A percentile compares a stretch with the other conserved stretches of the same genome.
phyloP scores from a whole-genome alignment of 2,888 invertebrate species.

The Idaea dimidiata region DNA sequence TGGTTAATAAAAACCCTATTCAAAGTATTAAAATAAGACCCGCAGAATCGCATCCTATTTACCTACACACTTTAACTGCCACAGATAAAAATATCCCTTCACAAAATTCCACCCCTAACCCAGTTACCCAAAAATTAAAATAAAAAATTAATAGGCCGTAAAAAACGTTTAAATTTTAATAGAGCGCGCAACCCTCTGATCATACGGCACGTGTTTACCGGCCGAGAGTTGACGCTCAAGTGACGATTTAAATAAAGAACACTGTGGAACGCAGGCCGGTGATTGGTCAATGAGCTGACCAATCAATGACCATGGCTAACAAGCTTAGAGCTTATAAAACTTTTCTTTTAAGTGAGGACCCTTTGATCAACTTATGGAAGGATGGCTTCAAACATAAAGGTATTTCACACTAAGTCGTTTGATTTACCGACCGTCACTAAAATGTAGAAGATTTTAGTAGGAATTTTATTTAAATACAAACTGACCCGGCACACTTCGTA shows the following conservation, averaged over 20 bases:
- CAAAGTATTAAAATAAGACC: too few relatives aligned
- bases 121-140: background rate
- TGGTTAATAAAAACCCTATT: too few relatives aligned
- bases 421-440: background rate
- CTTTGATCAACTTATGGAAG: slow-evolving; percentile 52
- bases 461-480: too few relatives aligned
- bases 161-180: slow-evolving; percentile 32
- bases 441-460: background rate
- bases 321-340: slow-evolving; percentile 52
- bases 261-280: slow-evolving; percentile 40
- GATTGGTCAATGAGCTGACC: slow-evolving; percentile 59
- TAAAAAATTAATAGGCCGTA: background rate
- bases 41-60: too few relatives aligned
- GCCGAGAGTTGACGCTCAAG: slow-evolving; percentile 34
- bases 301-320: slow-evolving; percentile 48
- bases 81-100: background rate
- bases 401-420: background rate
- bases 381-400: background rate
- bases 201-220: slow-evolving; percentile 31
- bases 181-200: slow-evolving; percentile 35
- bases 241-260: slow-evolving; percentile 60
- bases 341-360: slow-evolving; percentile 44
- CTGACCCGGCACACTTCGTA: too few relatives aligned
- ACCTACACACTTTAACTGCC: too few relatives aligned
- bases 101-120: background rate